Base-by-base conservation (phyloP, 2,888 invertebrate species). In the Kryphioiulus occultus region DNA sequence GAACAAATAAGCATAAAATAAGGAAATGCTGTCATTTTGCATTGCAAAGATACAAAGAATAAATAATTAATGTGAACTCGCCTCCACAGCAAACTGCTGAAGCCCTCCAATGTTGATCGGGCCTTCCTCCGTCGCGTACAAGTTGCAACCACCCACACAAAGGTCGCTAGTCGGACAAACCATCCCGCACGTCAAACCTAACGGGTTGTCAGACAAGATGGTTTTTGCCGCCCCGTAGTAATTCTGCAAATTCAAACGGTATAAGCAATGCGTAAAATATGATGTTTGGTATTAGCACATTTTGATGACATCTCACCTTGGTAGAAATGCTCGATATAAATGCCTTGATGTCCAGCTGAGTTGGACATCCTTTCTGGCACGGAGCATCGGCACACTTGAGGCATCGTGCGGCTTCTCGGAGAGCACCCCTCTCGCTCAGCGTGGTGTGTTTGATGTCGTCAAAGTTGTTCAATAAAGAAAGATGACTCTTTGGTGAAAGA, bases 131-230 rank as follows among this genome's bases (percentile, higher is more conserved):
- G 95, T 95, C 0, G 98, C 99, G 91, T 97, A 95, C 15, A 99
- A 93, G 92, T 99, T 99, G 92, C 99, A 99, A 0, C 98, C 98
- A 0, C 99, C 99, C 0, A 99, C 99, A 92, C 99, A 99, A 0
- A 99, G 94, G 92, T 99, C 99, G 91, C 98, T 98, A 0, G 99
- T 99, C 1, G 99, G 99, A 90, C 99, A 99, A 32, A 99, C 99
- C 99, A 99, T 99, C 39, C 98, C 98, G 90, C 98, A 98, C 0
- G 97, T 97, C 1, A 98, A 93, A 0, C 98, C 99, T 87, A 99
- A 92, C 0, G 99, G 99, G 92, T 99, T 99, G 92, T 99, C 99
- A 0, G 98, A 98, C 88, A 99, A 94, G 88, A 99, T 99, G 0
- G 98, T 96, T 91, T 98, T 98, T 0, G 94, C 94, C 1, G 99